phyloP scores from a whole-genome alignment of 2,113 vertebrate species.

The Hassar affinis region DNA sequence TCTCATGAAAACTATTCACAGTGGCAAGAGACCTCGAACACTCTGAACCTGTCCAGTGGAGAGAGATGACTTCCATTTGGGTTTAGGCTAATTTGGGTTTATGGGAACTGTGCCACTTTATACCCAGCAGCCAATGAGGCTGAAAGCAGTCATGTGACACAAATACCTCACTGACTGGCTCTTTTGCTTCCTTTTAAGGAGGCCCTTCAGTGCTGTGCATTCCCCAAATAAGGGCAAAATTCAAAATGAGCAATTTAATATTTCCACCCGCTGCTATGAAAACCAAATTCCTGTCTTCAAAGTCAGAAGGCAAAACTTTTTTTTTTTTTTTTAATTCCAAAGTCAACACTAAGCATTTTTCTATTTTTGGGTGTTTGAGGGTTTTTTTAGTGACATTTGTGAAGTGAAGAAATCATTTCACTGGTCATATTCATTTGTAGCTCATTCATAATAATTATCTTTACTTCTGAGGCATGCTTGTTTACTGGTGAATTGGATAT shows the following conservation, averaged over 20 bases:
- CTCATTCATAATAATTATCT: not conserved
- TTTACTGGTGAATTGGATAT: not conserved
- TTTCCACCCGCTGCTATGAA: conserved; percentile 58
- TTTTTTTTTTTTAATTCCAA: not conserved
- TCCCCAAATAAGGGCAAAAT: conserved; percentile 68
- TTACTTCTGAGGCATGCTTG: no score
- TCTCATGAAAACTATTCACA: conserved; percentile 44
- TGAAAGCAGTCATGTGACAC: conserved; percentile 48
- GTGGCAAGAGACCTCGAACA: conserved; percentile 40
- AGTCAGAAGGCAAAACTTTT: conserved; percentile 2
- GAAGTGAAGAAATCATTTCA: not conserved
- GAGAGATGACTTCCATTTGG: conserved; percentile 49
- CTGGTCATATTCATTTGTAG: not conserved
- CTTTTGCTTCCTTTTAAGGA: conserved; percentile 70
- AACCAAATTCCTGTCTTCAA: conserved; percentile 50
- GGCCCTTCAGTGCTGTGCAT: conserved; percentile 41
- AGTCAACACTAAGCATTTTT: conserved; percentile 4
- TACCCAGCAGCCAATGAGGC: conserved; percentile 51
- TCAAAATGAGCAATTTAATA: conserved; percentile 60
- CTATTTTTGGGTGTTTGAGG: not conserved
- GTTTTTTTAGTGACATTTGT: not conserved
- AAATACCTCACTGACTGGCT: conserved; percentile 53
- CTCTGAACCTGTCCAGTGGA: conserved; percentile 24
- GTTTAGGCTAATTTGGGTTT: conserved; percentile 51
- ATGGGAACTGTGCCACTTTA: conserved; percentile 48